Evolutionary conservation across 1,140 invertebrate genomes (phyloP).

Genomic region (Drosophila punjabiensis): DNA sequence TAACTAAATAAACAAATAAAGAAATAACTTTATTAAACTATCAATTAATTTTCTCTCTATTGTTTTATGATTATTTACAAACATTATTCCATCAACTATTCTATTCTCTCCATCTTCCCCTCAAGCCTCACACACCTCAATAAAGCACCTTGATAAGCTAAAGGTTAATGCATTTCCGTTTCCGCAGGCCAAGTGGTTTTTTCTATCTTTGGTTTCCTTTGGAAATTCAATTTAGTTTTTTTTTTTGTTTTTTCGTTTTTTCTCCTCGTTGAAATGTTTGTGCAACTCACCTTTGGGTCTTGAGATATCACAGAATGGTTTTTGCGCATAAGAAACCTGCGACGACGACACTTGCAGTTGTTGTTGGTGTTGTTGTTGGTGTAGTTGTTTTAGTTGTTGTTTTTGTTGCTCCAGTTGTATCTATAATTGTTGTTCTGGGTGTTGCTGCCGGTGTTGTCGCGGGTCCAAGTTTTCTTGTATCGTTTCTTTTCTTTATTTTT

Average conservation of each 20-base stretch:
- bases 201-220: conserved; percentile 26
- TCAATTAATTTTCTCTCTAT: background rate
- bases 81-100: too few relatives aligned
- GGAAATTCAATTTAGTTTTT: conserved; percentile 1
- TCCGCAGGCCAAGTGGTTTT: conserved; percentile 39
- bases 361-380: conserved; percentile 10
- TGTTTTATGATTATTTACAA: background rate
- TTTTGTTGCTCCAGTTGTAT: conserved; percentile 19
- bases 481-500: background rate
- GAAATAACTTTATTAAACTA: background rate
- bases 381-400: conserved; percentile 32
- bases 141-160: conserved; percentile 3
- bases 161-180: conserved; percentile 64
- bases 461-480: conserved; percentile 15
- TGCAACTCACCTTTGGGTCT: conserved; percentile 82
- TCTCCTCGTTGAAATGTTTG: background rate
- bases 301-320: conserved; percentile 84
- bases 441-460: conserved; percentile 17
- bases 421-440: conserved; percentile 43
- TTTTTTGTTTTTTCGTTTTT: background rate
- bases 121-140: background rate
- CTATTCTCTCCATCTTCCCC: background rate
- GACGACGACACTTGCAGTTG: conserved; percentile 55
- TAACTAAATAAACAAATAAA: background rate
- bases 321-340: conserved; percentile 59